phyloP scores from a whole-genome alignment of 2,113 vertebrate species.

The Neomonachus schauinslandi region DNA sequence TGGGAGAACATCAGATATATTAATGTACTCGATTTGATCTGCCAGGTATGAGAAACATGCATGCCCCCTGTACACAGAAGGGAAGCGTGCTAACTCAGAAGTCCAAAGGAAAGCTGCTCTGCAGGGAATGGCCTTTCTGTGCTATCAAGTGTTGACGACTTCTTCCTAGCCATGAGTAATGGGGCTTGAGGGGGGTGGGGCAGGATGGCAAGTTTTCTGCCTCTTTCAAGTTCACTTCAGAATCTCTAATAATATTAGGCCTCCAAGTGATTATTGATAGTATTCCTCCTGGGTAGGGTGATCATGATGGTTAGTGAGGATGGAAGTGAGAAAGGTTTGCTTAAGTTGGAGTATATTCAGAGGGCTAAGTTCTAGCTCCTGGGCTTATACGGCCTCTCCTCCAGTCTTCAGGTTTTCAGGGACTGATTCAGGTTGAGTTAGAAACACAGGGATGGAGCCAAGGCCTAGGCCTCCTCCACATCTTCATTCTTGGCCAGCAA shows the following conservation, averaged over 20 bases:
- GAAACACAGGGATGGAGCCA: background rate
- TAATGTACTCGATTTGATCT: background rate
- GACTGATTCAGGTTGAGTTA: background rate
- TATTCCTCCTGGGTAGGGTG: background rate
- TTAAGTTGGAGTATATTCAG: background rate
- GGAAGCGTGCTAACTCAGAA: background rate
- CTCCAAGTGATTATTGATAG: background rate
- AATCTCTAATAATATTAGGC: background rate
- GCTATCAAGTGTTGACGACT: background rate
- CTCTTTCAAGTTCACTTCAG: slow-evolving; percentile 12
- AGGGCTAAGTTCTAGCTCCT: background rate
- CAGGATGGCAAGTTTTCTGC: background rate
- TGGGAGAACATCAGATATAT: background rate
- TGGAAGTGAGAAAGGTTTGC: background rate
- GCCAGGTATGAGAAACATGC: background rate
- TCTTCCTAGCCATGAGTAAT: background rate
- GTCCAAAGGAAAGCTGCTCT: background rate
- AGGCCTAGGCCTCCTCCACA: background rate
- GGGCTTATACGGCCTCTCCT: background rate
- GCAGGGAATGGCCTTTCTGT: background rate
- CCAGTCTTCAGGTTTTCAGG: background rate
- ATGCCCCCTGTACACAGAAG: background rate
- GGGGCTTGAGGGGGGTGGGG: background rate
- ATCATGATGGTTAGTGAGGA: background rate
- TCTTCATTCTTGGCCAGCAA: background rate